Conservation (phyloP, 2,797 vertebrate genomes). For the Chelidonichthys spinosus region DNA sequence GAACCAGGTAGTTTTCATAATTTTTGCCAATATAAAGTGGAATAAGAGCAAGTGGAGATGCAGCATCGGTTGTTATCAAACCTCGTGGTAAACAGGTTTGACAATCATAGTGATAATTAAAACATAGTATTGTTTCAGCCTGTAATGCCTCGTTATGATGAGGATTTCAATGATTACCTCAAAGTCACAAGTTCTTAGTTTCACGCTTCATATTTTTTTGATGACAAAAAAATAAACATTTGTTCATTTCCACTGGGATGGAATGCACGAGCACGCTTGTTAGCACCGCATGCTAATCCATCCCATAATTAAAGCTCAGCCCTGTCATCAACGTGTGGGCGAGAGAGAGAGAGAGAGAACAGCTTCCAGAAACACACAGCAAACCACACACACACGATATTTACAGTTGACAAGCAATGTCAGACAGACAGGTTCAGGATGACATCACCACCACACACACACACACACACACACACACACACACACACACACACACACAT, state of each 20-base stretch:
- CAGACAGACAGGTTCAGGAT: slow-evolving; percentile 3
- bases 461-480: neutral
- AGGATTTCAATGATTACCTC: neutral
- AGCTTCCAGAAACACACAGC: slow-evolving; percentile 9
- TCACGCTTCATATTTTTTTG: slow-evolving; percentile 18
- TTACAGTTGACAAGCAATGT: neutral
- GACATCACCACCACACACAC: neutral
- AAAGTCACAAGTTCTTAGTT: neutral
- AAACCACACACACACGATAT: neutral
- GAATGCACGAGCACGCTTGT: slow-evolving; percentile 9
- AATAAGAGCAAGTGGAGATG: too few relatives aligned
- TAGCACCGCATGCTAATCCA: slow-evolving; percentile 35
- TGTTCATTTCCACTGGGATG: slow-evolving; percentile 4
- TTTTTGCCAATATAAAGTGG: too few relatives aligned
- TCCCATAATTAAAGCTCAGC: slow-evolving; percentile 42
- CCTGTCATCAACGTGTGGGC: neutral
- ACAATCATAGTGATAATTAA: too few relatives aligned
- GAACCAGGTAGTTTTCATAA: too few relatives aligned
- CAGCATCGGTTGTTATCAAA: too few relatives aligned
- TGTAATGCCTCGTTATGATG: neutral
- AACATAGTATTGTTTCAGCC: neutral
- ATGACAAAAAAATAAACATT: slow-evolving; percentile 7
- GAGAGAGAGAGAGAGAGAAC: neutral
- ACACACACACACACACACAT: neutral
- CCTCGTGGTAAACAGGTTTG: too few relatives aligned